Evolutionary conservation across 2,797 vertebrate species (phyloP), one percentile per base, ranked within the genome.

Genomic region (Sebastes vulpes): DNA sequence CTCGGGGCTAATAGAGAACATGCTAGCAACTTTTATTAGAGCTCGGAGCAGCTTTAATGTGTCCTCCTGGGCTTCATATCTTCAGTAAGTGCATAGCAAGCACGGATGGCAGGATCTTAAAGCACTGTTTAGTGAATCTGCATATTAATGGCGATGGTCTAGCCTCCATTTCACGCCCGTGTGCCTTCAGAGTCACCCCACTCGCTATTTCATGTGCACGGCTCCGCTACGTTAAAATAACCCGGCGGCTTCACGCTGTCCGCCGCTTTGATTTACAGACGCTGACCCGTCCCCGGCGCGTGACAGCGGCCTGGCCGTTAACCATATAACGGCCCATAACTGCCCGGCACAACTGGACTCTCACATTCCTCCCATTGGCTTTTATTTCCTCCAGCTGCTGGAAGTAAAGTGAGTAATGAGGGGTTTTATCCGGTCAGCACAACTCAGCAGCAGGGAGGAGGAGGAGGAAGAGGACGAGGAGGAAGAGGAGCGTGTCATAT

Each of bases 301-400:
- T 67, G 72, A 65, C 42, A 8, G 56, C 8, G 3, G 42, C 73
- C 68, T 81, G 26, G 85, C 77, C 82, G 78, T 77, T 63, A 53
- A 66, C 65, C 53, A 9, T 73, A 66, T 87, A 91, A 91, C 66
- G 85, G 79, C 32, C 77, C 84, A 64, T 85, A 83, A 89, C 87
- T 76, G 58, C 58, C 77, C 32, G 9, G 21, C 64, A 77, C 82
- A 74, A 88, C 87, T 79, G 83, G 84, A 87, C 77, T 52, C 72
- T 57, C 63, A 61, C 77, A 81, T 59, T 81, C 83, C 86, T 81
- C 81, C 86, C 81, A 76, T 81, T 11, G 72, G 79, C 74, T 85
- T 84, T 82, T 84, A 91, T 81, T 82, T 79, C 86, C 54, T 88
- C 79, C 85, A 90, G 90, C 88, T 89, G 90, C 88, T 92, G 75